phyloP scores from a whole-genome alignment of 2,888 invertebrate species.

The Sericinus montela region DNA sequence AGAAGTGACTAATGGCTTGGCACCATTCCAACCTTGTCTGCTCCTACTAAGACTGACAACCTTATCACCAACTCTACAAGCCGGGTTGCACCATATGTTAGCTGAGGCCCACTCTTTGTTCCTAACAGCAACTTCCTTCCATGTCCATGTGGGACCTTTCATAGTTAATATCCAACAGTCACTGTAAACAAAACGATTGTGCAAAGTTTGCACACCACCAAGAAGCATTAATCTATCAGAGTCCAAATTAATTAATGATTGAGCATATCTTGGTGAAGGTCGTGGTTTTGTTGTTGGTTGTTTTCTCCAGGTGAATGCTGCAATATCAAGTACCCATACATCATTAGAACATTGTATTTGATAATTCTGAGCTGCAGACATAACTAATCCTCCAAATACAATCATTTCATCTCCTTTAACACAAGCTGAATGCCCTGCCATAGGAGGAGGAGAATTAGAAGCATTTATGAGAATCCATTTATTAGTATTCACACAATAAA shows the following conservation, averaged over 20 bases:
- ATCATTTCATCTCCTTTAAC: constrained; percentile 91
- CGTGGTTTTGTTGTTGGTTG: constrained; percentile 83
- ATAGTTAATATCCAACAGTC: constrained; percentile 95
- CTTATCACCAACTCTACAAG: constrained; percentile 88
- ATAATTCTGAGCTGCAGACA: constrained; percentile 67
- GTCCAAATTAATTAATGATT: constrained; percentile 92
- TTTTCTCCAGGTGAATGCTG: constrained; percentile 87
- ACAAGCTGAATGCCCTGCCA: constrained; percentile 96
- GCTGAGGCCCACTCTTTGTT: constrained; percentile 90
- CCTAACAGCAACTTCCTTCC: constrained; percentile 86
- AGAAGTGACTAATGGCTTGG: constrained; percentile 76
- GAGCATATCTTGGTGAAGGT: constrained; percentile 93
- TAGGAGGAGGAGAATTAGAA: constrained; percentile 86
- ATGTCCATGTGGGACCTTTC: constrained; percentile 84
- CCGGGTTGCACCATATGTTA: constrained; percentile 96
- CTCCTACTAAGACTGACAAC: constrained; percentile 86
- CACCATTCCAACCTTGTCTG: constrained; percentile 74
- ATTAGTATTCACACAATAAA: constrained; percentile 89
- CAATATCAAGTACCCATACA: constrained; percentile 92
- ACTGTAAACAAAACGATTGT: constrained; percentile 85
- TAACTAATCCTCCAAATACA: constrained; percentile 86
- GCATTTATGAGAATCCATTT: constrained; percentile 86
- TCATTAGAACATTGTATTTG: constrained; percentile 85
- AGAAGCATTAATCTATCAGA: constrained; percentile 88
- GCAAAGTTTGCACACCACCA: constrained; percentile 93